A percentile compares a stretch with the other conserved stretches of the same genome.
phyloP scores from a whole-genome alignment of 1,140 invertebrate genomes.

The Drosophila kanapiae region DNA sequence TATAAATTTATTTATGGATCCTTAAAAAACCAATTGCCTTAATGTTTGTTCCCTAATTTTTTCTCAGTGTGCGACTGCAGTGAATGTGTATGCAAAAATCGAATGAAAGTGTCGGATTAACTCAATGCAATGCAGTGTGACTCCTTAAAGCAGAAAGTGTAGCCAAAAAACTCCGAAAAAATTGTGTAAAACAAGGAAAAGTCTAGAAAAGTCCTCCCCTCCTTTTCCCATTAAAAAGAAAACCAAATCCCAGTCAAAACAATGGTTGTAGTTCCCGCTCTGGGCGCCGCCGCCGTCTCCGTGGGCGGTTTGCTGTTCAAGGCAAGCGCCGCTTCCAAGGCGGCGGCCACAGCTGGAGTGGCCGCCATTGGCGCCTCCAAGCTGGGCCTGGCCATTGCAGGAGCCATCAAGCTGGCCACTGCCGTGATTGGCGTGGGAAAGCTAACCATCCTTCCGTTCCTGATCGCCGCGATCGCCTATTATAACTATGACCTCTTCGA shows the following conservation, averaged over 20 bases:
- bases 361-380: constrained; percentile 77
- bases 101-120: constrained; percentile 26
- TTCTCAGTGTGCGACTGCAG: constrained; percentile 19
- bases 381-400: constrained; percentile 86
- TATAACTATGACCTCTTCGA: constrained; percentile 95
- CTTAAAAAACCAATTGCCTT: background rate
- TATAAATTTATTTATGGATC: background rate
- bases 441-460: constrained; percentile 90
- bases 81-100: constrained; percentile 13
- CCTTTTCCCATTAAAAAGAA: background rate
- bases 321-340: constrained; percentile 76
- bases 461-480: constrained; percentile 92
- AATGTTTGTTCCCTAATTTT: constrained; percentile 2
- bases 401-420: constrained; percentile 89
- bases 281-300: constrained; percentile 75
- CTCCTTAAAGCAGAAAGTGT: background rate
- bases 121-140: constrained; percentile 19
- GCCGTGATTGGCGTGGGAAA: constrained; percentile 89
- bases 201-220: background rate
- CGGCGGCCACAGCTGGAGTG: constrained; percentile 72
- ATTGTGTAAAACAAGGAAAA: background rate
- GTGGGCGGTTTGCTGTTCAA: constrained; percentile 80
- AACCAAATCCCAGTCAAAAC: background rate
- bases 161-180: background rate
- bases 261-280: constrained; percentile 74